Percentiles rank a stretch among this genome's conserved stretches.
Evolutionary conservation across 2,113 vertebrate genomes (phyloP).

Genomic region (Fulmarus glacialis): DNA sequence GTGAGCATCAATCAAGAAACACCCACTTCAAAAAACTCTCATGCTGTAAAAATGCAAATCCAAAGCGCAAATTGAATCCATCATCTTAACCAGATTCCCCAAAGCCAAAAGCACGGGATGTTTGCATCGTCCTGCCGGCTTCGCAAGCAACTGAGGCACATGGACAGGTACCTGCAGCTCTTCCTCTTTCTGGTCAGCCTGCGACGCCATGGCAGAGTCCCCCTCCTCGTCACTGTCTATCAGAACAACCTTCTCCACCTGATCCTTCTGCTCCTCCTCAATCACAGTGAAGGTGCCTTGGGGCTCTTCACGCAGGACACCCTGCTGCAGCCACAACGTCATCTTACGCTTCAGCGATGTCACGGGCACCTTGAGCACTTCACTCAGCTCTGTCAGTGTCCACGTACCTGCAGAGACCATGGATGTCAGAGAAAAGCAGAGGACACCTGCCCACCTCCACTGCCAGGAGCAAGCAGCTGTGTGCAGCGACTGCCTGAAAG

Average conservation of each 20-base stretch:
- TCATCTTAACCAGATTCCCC: neutral
- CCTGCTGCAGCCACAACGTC: constrained; percentile 95
- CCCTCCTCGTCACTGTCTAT: constrained; percentile 95
- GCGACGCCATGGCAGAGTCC: constrained; percentile 95
- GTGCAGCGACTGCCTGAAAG: neutral
- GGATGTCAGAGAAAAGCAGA: neutral
- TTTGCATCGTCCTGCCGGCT: neutral
- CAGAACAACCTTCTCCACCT: constrained; percentile 87
- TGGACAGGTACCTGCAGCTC: constrained; percentile 87
- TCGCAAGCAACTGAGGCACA: fast-evolving
- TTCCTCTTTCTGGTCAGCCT: constrained; percentile 97
- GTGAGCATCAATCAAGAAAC: neutral
- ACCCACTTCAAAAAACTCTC: neutral
- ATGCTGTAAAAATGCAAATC: neutral
- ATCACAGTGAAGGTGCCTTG: constrained; percentile 85
- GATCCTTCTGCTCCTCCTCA: constrained; percentile 88
- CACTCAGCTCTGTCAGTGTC: constrained; percentile 89
- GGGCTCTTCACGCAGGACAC: constrained; percentile 89
- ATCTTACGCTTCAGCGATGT: constrained; percentile 89
- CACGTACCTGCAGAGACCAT: constrained; percentile 77
- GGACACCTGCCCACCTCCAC: neutral
- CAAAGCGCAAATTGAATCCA: neutral
- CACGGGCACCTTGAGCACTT: constrained; percentile 85
- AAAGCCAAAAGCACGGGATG: neutral
- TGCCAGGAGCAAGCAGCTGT: neutral